These are phyloP conservation scores for Drosophila hamatofila DNA, from an alignment of 2,888 invertebrate species.

Conservation along the genomic window DNA sequence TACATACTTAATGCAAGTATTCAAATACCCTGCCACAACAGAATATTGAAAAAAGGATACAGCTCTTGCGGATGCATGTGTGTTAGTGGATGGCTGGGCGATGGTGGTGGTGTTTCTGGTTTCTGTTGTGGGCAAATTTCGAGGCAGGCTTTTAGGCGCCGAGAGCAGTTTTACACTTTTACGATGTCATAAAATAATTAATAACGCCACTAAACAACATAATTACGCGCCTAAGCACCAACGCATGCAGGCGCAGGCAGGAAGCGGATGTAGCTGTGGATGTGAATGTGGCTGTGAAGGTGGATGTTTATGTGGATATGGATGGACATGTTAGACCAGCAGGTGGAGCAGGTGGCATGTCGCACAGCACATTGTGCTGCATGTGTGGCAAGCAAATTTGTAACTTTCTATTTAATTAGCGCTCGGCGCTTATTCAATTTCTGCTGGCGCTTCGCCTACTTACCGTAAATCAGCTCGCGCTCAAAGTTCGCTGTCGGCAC, in stretches of 20 bases:
- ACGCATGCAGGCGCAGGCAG: constrained; percentile 39
- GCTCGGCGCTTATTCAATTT: constrained; percentile 68
- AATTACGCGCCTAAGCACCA: constrained; percentile 73
- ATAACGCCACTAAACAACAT: constrained; percentile 81
- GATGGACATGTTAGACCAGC: constrained; percentile 24
- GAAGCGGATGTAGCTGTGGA: constrained; percentile 11
- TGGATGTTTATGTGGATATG: neutral
- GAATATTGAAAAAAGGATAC: neutral
- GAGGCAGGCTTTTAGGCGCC: constrained; percentile 71
- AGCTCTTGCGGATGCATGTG: constrained; percentile 15
- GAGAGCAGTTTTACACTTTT: constrained; percentile 69
- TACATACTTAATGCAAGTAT: neutral
- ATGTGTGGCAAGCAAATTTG: constrained; percentile 58
- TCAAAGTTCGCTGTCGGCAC: constrained; percentile 90
- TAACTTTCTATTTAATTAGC: constrained; percentile 77
- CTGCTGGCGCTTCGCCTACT: constrained; percentile 55
- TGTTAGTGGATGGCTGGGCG: constrained; percentile 13
- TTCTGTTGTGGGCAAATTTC: constrained; percentile 54
- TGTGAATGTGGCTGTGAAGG: neutral
- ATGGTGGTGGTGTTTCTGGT: neutral
- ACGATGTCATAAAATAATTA: constrained; percentile 81
- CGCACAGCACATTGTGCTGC: constrained; percentile 35
- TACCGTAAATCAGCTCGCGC: constrained; percentile 86
- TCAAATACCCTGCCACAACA: neutral
- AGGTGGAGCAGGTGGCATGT: constrained; percentile 39